Percentiles rank a stretch among this genome's conserved stretches.
These are phyloP conservation scores for Aptenodytes patagonicus DNA, from an alignment of 2,113 vertebrate species.

Conservation along the genomic window DNA sequence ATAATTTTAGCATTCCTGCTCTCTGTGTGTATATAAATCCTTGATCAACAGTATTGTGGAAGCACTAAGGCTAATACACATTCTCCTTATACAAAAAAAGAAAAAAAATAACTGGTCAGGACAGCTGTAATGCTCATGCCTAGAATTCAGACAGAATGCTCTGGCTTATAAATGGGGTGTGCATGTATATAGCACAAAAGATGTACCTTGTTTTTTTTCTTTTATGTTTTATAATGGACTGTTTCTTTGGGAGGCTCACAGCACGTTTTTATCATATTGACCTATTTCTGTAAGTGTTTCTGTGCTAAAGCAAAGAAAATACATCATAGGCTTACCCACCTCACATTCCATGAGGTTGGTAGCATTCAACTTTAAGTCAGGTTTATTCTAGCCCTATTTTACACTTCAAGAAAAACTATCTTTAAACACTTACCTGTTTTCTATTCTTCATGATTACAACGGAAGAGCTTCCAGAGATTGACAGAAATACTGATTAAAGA, in stretches of 20 bases:
- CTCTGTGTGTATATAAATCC: slow-evolving; percentile 29
- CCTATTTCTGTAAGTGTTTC: neutral
- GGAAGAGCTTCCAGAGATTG: neutral
- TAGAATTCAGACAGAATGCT: neutral
- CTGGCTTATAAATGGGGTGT: neutral
- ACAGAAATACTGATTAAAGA: neutral
- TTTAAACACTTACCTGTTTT: neutral
- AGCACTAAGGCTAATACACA: neutral
- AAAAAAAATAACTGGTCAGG: neutral
- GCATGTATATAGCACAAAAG: neutral
- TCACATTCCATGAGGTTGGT: neutral
- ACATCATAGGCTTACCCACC: neutral
- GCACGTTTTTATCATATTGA: neutral
- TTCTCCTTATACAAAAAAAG: neutral
- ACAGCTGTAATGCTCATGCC: neutral
- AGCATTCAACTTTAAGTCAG: neutral
- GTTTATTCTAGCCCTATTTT: neutral
- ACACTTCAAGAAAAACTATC: neutral
- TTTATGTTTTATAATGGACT: neutral
- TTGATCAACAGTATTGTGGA: slow-evolving; percentile 1
- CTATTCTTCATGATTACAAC: neutral
- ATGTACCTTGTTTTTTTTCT: neutral
- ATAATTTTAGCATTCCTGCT: slow-evolving; percentile 51
- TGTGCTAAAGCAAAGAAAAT: neutral
- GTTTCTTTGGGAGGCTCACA: neutral